Evolutionary conservation across 2,113 vertebrate genomes (phyloP).

Genomic region (Nasalis larvatus): DNA sequence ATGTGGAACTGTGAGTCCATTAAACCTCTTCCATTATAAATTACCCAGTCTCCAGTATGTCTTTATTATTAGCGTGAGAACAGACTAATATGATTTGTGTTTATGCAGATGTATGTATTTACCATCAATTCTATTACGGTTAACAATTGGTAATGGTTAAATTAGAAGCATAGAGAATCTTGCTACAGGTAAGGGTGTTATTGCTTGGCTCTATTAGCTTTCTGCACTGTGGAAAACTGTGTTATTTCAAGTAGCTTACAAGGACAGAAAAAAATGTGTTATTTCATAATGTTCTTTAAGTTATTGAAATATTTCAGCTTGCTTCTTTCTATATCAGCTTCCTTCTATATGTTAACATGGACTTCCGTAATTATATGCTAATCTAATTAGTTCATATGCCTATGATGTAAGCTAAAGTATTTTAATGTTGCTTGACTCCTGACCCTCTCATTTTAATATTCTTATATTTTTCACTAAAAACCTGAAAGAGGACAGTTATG

Average conservation of each 20-base stretch:
- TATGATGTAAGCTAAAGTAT: neutral
- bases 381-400: neutral
- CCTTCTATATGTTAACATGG: neutral
- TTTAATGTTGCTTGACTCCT: constrained; percentile 1
- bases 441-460: neutral
- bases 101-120: neutral
- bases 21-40: too few relatives aligned
- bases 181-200: neutral
- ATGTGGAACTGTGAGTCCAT: too few relatives aligned
- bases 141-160: neutral
- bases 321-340: neutral
- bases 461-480: neutral
- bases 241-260: neutral
- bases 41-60: too few relatives aligned
- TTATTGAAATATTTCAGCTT: neutral
- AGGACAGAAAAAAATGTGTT: neutral
- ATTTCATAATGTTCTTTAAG: neutral
- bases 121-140: neutral
- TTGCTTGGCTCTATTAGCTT: neutral
- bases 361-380: neutral
- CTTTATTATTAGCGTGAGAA: too few relatives aligned
- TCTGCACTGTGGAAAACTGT: neutral
- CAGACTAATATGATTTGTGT: neutral
- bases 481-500: neutral
- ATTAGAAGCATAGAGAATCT: neutral